Evolutionary conservation across 2,113 vertebrate species (phyloP).

Genomic region (Pterocles orientalis): DNA sequence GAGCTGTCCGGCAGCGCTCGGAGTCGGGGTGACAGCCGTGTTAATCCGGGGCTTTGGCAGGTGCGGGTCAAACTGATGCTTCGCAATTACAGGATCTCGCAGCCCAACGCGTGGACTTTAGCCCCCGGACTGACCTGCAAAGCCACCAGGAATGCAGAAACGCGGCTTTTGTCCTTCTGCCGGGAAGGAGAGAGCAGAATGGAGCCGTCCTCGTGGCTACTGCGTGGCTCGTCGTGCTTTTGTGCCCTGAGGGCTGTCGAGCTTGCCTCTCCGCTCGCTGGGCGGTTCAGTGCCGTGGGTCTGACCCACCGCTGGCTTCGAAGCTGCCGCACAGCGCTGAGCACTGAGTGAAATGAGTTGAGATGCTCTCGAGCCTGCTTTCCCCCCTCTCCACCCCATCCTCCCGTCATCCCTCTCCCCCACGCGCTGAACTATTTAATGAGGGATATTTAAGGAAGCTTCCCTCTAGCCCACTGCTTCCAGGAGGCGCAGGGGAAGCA

Average conservation of each 20-base stretch:
- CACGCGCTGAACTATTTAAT: rapidly evolving
- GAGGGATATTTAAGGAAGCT: neutral
- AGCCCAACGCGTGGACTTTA: rapidly evolving
- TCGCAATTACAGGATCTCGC: neutral
- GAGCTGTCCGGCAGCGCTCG: neutral
- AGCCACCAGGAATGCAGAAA: neutral
- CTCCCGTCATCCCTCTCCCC: neutral
- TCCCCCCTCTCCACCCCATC: rapidly evolving
- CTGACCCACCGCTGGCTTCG: rapidly evolving
- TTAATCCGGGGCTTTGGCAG: neutral
- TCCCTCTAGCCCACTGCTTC: neutral
- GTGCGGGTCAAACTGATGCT: neutral
- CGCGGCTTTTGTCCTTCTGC: neutral
- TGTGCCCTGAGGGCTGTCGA: rapidly evolving
- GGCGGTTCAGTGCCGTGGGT: neutral
- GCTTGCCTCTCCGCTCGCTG: neutral
- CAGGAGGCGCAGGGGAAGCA: neutral
- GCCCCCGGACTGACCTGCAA: neutral
- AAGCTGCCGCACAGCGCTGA: rapidly evolving
- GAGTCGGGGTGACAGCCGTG: rapidly evolving
- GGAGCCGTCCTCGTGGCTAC: neutral
- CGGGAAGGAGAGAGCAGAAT: neutral
- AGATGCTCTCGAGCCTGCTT: neutral
- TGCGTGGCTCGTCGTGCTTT: rapidly evolving
- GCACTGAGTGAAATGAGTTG: rapidly evolving